Evolutionary conservation across 2,888 invertebrate species (phyloP).

Genomic region (Oscheius sp.): DNA sequence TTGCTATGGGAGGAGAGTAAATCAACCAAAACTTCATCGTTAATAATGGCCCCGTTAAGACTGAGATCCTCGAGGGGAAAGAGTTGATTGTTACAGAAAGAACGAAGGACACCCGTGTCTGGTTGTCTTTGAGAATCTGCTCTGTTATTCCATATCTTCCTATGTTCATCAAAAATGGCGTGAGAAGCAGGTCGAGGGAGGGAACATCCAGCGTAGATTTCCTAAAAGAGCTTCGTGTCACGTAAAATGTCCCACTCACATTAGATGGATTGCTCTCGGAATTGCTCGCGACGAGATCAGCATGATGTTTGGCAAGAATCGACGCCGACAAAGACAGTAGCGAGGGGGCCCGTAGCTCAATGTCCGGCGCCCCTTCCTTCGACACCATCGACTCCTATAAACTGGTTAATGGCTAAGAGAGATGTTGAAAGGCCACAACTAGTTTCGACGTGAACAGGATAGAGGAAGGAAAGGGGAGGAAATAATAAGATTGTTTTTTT

Average conservation of each 20-base stretch:
- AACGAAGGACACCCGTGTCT: conserved; percentile 31
- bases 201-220: conserved; percentile 26
- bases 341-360: conserved; percentile 50
- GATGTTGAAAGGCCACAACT: not conserved
- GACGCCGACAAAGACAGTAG: conserved; percentile 43
- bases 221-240: conserved; percentile 23
- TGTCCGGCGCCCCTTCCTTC: conserved; percentile 33
- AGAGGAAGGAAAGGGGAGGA: too few species aligned
- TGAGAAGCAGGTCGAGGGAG: conserved; percentile 41
- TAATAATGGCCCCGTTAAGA: conserved; percentile 45
- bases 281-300: not conserved
- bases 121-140: too few species aligned
- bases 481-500: too few species aligned
- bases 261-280: not conserved
- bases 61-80: conserved; percentile 44
- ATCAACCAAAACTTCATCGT: conserved; percentile 43
- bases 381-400: conserved; percentile 15
- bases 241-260: not conserved
- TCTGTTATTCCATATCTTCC: conserved; percentile 19
- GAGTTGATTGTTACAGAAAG: conserved; percentile 39
- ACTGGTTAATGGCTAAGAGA: not conserved
- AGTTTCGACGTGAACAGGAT: too few species aligned
- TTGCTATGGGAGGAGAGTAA: conserved; percentile 46
- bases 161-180: conserved; percentile 38
- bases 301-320: conserved; percentile 30